phyloP scores from a whole-genome alignment of 1,140 invertebrate genomes.

The Drosophila orosa region DNA sequence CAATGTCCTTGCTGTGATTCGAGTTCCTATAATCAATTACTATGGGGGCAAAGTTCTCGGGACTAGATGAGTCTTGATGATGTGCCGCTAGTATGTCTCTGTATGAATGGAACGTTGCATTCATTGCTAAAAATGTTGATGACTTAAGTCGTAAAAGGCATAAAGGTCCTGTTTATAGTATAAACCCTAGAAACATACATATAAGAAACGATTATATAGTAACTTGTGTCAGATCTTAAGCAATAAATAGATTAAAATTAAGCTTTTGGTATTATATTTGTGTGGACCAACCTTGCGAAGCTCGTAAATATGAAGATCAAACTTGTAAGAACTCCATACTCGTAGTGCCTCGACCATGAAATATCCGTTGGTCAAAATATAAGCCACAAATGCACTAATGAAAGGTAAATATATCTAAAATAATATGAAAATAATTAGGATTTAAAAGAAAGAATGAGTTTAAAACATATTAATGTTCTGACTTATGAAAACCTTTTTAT shows the following conservation, averaged over 20 bases:
- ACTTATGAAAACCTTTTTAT: not conserved
- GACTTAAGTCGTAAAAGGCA: constrained; percentile 68
- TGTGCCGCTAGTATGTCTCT: constrained; percentile 88
- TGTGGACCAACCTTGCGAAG: constrained; percentile 16
- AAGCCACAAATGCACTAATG: not conserved
- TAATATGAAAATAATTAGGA: not conserved
- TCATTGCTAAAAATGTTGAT: constrained; percentile 86
- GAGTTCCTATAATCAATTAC: constrained; percentile 69
- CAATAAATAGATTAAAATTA: not conserved
- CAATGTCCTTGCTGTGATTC: constrained; percentile 65
- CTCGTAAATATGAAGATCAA: constrained; percentile 9
- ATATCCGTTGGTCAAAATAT: constrained; percentile 17
- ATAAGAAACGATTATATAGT: not conserved
- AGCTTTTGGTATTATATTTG: not conserved
- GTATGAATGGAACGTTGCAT: constrained; percentile 90
- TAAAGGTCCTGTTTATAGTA: constrained; percentile 65
- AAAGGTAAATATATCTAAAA: constrained; percentile 27
- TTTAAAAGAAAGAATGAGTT: not conserved
- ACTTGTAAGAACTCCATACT: constrained; percentile 32
- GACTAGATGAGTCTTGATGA: constrained; percentile 86
- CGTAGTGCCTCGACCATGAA: constrained; percentile 17
- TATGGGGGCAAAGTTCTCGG: constrained; percentile 86
- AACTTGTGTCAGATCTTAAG: not conserved
- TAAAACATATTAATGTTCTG: not conserved
- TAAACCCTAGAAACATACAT: constrained; percentile 23